These are phyloP conservation scores for Himalopsyche anomala DNA, from an alignment of 2,888 invertebrate genomes.

Conservation along the genomic window DNA sequence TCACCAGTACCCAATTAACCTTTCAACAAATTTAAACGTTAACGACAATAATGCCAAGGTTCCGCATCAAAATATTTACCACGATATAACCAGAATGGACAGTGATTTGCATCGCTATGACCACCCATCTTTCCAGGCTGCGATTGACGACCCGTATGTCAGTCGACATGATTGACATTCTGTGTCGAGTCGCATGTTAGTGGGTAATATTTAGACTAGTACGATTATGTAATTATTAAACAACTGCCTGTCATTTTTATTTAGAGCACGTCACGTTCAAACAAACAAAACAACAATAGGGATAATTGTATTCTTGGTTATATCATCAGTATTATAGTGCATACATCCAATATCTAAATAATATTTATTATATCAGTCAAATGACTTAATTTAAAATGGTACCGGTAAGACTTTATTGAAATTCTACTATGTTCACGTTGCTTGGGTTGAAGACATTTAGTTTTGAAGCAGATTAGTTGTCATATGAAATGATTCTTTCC, in stretches of 20 bases:
- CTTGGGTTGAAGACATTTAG: no score
- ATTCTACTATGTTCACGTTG: no score
- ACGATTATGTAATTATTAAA: constrained; percentile 50
- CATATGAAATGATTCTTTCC: no score
- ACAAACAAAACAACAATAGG: constrained; percentile 9
- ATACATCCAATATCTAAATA: not conserved
- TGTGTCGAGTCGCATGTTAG: not conserved
- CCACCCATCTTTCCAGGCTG: constrained; percentile 73
- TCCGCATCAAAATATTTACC: constrained; percentile 72
- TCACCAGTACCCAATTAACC: constrained; percentile 70
- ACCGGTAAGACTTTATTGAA: no score
- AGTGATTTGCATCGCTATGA: constrained; percentile 73
- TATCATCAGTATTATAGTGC: not conserved
- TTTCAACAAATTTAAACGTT: constrained; percentile 54
- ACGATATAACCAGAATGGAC: constrained; percentile 71
- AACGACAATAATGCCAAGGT: constrained; percentile 69
- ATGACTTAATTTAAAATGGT: no score
- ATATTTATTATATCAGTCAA: not conserved
- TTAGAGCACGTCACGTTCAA: constrained; percentile 58
- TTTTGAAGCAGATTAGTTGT: no score
- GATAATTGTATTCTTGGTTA: constrained; percentile 3
- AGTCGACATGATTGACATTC: constrained; percentile 71
- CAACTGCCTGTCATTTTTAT: constrained; percentile 53
- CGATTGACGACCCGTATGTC: constrained; percentile 74
- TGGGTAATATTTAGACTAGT: constrained; percentile 2